Base-by-base conservation (phyloP, 2,113 vertebrate genomes). In the Triplophysa dalaica region DNA sequence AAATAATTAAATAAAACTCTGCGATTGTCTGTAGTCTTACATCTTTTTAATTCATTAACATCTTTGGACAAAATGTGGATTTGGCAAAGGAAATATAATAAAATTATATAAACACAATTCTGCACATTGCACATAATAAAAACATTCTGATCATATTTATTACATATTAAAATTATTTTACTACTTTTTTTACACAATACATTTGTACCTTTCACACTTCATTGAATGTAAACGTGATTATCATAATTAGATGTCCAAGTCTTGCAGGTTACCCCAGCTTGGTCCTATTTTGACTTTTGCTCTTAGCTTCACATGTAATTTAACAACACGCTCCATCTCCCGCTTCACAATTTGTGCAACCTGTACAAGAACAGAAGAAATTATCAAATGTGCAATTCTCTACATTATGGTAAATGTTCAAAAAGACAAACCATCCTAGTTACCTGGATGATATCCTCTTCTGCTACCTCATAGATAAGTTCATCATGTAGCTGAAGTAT, bases 401-500 rank as follows among this genome's bases (percentile, higher is more conserved):
- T 13, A 11, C n/a, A 26, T 14, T 26, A 38, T 41, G 5, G 21
- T 1, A 38, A 21, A 50, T 4, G 12, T 52, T 22, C n/a, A 45
- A n/a, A 62, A 58, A 50, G 13, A 66, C 29, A 29, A 54, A 11
- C 64, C 48, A 19, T 11, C n/a, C 2, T 19, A n/a, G 29, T 5
- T 93, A 98, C 97, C 97, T 97, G 96, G 65, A 96, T 94, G 77
- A 94, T 79, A 76, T 97, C 93, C 0, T 98, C 94, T 61, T 98
- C 94, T 41, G 94, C 91, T 73, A 95, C 95, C 90, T 99, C 97
- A 66, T 98, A 99, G 72, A 99, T 92, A 50, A 99, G 96, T 85
- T 99, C 97, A 78, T 99, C 97, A 0, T 99, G 97, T 78, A 99
- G 93, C 11, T 99, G 98, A 61, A 99, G 94, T 65, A 99, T 84